Evolutionary conservation across 2,888 invertebrate genomes (phyloP).

Genomic region (Drosophila robusta): DNA sequence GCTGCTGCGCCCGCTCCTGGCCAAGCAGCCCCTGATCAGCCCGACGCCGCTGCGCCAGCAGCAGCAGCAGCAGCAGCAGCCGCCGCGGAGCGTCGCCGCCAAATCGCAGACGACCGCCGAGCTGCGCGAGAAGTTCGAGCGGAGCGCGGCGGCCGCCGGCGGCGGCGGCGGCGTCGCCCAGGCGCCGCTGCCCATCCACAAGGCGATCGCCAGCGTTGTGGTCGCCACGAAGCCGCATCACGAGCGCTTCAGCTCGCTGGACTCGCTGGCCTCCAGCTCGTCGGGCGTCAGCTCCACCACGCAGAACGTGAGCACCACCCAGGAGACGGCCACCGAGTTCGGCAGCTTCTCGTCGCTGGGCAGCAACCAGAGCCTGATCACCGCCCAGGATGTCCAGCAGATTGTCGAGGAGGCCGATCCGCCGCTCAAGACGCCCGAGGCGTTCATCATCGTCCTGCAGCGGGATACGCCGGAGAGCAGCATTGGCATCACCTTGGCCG

Average conservation of each 20-base stretch:
- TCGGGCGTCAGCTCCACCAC: constrained; percentile 85
- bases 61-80: too few relatives aligned
- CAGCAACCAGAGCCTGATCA: constrained; percentile 85
- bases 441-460: constrained; percentile 88
- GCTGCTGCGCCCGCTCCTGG: constrained; percentile 44
- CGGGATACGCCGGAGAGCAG: constrained; percentile 90
- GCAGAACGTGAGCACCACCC: constrained; percentile 83
- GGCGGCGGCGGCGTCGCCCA: constrained; percentile 50
- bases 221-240: constrained; percentile 77
- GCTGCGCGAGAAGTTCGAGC: constrained; percentile 84
- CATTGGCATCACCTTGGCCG: constrained; percentile 94
- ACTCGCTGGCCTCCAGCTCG: constrained; percentile 85
- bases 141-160: constrained; percentile 66
- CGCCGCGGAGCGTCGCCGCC: constrained; percentile 38
- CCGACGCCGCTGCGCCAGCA: constrained; percentile 54
- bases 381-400: constrained; percentile 87
- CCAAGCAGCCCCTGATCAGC: constrained; percentile 60
- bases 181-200: constrained; percentile 33
- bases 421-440: constrained; percentile 87
- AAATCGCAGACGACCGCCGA: constrained; percentile 82
- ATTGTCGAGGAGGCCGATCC: constrained; percentile 89
- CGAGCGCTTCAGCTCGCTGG: constrained; percentile 84
- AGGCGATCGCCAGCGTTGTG: constrained; percentile 39
- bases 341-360: constrained; percentile 85
- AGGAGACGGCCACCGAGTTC: constrained; percentile 84